Evolutionary conservation across 2,113 vertebrate species (phyloP), one percentile per base, ranked within the genome.

Genomic region (Dryoscopus gambensis): DNA sequence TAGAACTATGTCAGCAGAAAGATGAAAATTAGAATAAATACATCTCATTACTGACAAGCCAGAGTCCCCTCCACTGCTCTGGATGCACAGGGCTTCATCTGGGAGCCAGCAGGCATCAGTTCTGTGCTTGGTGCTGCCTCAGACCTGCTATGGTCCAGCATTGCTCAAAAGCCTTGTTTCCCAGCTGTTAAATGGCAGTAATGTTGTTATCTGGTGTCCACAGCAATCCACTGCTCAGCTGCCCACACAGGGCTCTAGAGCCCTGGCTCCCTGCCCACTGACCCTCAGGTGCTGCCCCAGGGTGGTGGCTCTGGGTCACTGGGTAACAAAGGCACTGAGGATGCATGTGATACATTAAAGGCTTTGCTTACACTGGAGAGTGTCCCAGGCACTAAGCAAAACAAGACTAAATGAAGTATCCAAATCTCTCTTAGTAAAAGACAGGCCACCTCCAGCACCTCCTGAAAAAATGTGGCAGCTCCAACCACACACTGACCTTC

Each of bases 1-100:
- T 65, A 94, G 63, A 94, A 60, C 82, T 42, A 87, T 74, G 92
- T 80, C 82, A 52, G 68, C 55, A 95, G 81, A 89, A 85, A 83
- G 62, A 76, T 37, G 40, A 92, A 84, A 97, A 89, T 53, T 42
- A 92, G 57, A 59, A 69, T 67, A 94, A 92, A 65, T 46, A 67
- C 0, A 0, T 74, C 56, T 87, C 59, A 67, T 65, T 74, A 82
- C 27, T 78, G 78, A 87, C n/a, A 88, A 78, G 33, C 12, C 37
- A 69, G 24, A 74, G 33, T 63, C 67, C 22, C 7, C 31, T 79
- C 33, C 31, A 13, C 21, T 30, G 24, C 2, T 3, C 50, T 82
- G 82, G 57, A 55, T 65, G 25, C 37, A 65, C 27, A 46, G 44
- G 53, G 15, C 27, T 37, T 68, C 31, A 28, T 15, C 42, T 60